phyloP scores from a whole-genome alignment of 1,140 invertebrate species.

The Caenorhabditis latens region DNA sequence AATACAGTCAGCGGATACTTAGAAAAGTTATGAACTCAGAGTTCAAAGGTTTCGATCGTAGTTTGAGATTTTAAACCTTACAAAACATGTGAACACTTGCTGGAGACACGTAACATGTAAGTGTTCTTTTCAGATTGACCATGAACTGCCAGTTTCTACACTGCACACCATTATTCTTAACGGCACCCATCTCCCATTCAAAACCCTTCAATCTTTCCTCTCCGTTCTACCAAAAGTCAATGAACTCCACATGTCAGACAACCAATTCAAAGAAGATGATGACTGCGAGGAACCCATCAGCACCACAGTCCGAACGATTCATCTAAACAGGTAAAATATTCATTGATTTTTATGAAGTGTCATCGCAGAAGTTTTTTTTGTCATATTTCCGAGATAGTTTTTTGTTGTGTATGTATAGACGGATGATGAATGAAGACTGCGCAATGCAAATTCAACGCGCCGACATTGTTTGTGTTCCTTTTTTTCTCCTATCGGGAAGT shows the following conservation, averaged over 20 bases:
- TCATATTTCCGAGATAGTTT: conserved; percentile 22
- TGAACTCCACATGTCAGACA: conserved; percentile 66
- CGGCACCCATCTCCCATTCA: conserved; percentile 64
- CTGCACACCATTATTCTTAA: conserved; percentile 64
- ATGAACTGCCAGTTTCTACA: conserved; percentile 53
- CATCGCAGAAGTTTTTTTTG: not conserved
- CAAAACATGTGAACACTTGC: no score
- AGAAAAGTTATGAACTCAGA: not conserved
- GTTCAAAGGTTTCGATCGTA: no score
- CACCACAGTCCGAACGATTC: conserved; percentile 55
- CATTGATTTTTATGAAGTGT: not conserved
- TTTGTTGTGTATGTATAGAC: not conserved
- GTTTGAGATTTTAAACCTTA: no score
- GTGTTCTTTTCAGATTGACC: conserved; percentile 54
- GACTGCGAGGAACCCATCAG: conserved; percentile 52
- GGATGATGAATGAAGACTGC: conserved; percentile 30
- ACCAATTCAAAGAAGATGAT: conserved; percentile 56
- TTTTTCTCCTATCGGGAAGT: not conserved
- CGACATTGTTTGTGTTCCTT: conserved; percentile 35
- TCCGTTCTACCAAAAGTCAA: conserved; percentile 53
- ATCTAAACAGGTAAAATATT: conserved; percentile 61
- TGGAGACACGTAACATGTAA: not conserved
- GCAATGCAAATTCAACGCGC: conserved; percentile 48
- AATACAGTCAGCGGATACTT: not conserved
- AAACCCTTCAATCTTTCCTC: conserved; percentile 48